Evolutionary conservation across 2,797 vertebrate genomes (phyloP).

Genomic region (Neosilurus hyrtlii): DNA sequence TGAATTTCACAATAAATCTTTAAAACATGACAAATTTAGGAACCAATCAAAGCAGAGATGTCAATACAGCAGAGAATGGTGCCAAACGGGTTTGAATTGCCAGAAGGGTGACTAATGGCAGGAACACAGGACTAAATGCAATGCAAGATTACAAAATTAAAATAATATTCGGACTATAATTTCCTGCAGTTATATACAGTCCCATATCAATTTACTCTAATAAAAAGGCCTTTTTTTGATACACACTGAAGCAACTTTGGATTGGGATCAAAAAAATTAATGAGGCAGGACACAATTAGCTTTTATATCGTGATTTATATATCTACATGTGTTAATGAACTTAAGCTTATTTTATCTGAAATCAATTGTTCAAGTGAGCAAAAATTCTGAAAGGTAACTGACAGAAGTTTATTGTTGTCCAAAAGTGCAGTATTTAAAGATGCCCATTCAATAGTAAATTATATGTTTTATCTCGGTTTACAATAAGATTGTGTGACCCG

Average conservation of each 20-base stretch:
- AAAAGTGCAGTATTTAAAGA: too few relatives aligned
- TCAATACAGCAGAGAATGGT: not conserved
- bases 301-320: not conserved
- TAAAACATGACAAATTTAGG: not conserved
- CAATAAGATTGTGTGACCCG: too few relatives aligned
- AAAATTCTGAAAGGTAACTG: too few relatives aligned
- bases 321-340: not conserved
- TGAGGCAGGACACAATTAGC: not conserved
- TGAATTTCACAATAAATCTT: not conserved
- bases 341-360: not conserved
- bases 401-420: too few relatives aligned
- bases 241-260: not conserved
- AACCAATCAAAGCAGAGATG: constrained; percentile 1
- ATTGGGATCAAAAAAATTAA: not conserved
- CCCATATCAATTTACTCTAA: not conserved
- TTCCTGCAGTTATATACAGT: not conserved
- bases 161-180: not conserved
- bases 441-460: too few relatives aligned
- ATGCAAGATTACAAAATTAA: not conserved
- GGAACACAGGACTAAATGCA: not conserved
- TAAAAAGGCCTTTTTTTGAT: not conserved
- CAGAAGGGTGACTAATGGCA: not conserved
- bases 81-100: not conserved
- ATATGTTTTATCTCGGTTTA: too few relatives aligned
- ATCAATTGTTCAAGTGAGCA: too few relatives aligned